Conservation (phyloP, 2,888 invertebrate species). For the Sabatieria punctata region DNA sequence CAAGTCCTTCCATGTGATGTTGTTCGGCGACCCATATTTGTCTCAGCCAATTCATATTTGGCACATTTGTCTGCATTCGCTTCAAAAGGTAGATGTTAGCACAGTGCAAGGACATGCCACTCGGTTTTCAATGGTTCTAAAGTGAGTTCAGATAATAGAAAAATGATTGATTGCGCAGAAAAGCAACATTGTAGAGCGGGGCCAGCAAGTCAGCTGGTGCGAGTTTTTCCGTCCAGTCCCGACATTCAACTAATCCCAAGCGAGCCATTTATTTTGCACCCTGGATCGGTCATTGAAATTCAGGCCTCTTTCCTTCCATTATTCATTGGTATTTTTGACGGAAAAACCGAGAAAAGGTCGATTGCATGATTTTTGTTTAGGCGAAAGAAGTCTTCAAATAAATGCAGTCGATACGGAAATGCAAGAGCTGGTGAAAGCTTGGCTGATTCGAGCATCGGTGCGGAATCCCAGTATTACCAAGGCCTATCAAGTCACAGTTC, state of each 20-base stretch:
- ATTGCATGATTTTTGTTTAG: neutral
- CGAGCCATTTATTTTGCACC: constrained; percentile 33
- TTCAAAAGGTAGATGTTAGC: constrained; percentile 33
- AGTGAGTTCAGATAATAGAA: too few species aligned
- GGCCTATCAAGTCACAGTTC: constrained; percentile 16
- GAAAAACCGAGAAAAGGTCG: neutral
- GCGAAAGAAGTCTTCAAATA: constrained; percentile 22
- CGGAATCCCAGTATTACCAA: constrained; percentile 30
- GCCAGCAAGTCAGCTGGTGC: neutral
- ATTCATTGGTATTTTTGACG: neutral
- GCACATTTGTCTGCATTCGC: constrained; percentile 34
- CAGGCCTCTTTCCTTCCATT: constrained; percentile 25
- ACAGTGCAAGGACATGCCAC: constrained; percentile 33
- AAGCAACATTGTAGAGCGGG: neutral
- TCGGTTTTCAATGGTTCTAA: constrained; percentile 31
- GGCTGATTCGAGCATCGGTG: constrained; percentile 33
- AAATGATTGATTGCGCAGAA: too few species aligned
- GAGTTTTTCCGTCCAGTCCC: constrained; percentile 27
- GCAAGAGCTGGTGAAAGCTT: constrained; percentile 33
- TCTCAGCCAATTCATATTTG: constrained; percentile 33
- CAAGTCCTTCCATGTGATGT: constrained; percentile 34
- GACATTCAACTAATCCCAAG: constrained; percentile 31
- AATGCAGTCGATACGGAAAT: constrained; percentile 35
- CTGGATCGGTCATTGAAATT: constrained; percentile 33
- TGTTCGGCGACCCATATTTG: constrained; percentile 34